These are phyloP conservation scores for Propsilocerus akamusi DNA, from an alignment of 1,140 invertebrate species.

Conservation along the genomic window DNA sequence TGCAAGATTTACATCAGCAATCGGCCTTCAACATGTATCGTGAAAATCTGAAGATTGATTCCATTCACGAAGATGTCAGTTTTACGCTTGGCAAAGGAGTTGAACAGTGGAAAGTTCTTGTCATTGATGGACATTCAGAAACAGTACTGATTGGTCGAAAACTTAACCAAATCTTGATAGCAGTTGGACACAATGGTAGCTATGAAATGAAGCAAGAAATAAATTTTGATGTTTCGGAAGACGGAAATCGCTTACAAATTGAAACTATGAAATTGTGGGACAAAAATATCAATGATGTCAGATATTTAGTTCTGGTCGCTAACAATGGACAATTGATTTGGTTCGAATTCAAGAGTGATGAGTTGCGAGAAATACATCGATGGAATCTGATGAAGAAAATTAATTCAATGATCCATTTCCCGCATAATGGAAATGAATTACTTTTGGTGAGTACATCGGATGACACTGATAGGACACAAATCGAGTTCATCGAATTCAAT, in stretches of 20 bases:
- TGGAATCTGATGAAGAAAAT: conserved; percentile 6
- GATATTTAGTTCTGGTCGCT: conserved; percentile 13
- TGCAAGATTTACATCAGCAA: background rate
- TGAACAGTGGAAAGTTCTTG: conserved; percentile 13
- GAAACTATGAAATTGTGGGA: conserved; percentile 14
- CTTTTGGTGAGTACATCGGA: conserved; percentile 10
- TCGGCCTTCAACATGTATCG: too few relatives aligned
- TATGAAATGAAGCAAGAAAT: conserved; percentile 7
- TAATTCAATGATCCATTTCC: conserved; percentile 11
- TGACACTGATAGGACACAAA: background rate
- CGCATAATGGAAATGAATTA: conserved; percentile 10
- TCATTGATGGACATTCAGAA: conserved; percentile 12
- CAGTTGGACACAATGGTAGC: conserved; percentile 1
- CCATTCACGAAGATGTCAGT: conserved; percentile 14
- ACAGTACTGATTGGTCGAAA: conserved; percentile 13
- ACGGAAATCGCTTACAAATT: conserved; percentile 7
- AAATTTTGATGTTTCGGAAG: conserved; percentile 1
- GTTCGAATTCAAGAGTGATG: conserved; percentile 10
- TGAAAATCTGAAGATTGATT: conserved; percentile 15
- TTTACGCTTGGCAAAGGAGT: conserved; percentile 13
- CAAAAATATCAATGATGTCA: conserved; percentile 8
- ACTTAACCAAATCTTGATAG: conserved; percentile 8
- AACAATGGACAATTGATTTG: conserved; percentile 11
- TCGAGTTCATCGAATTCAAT: conserved; percentile 17
- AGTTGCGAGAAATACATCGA: background rate